Evolutionary conservation across 2,888 invertebrate genomes (phyloP), one percentile per base, ranked within the genome.

Genomic region (Punctoribates punctum): DNA sequence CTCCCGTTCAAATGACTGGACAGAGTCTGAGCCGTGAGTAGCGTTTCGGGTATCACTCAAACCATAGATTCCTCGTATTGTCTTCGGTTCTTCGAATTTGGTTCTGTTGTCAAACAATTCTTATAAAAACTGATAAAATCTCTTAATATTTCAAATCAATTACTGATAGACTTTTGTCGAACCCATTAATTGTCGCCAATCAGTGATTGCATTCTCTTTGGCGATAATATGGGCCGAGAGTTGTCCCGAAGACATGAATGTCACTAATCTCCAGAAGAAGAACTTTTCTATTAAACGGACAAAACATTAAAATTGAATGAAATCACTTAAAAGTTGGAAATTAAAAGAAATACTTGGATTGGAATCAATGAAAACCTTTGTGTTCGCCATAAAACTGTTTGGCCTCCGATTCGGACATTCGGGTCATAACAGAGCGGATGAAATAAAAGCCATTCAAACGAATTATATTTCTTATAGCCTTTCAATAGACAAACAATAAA

Each of bases 41-140:
- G 92, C 94, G 86, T 97, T 97, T 81, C 96, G 88, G 0, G 97
- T 96, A 83, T 97, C 97, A 0, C 96, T 93, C 23, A 96, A 86
- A 0, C 96, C 96, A 85, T 90, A 94, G 82, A 87, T 86, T 1
- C 93, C 93, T 81, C 97, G 86, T 78, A 97, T 89, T 74, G 90
- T 89, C 75, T 90, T 83, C 0, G 95, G 95, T 75, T 90, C 88
- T 76, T 88, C 88, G 82, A 89, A 91, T 78, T 93, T 90, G 0
- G 93, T 90, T 83, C 89, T 90, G 82, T 38, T 42, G 27, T 74
- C 38, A 9, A 4, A 42, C 1, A 1, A 60, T 54, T 57, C 5
- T 13, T 46, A 34, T 42, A 51, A 65, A 42, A 27, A 73, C 1
- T 11, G 11, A 5, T 13, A 34, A 17, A 38, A 20, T 67, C 17